Percentiles rank a stretch among this genome's conserved stretches.
Conservation (phyloP, 2,113 vertebrate genomes). For the Dendropsophus ebraccatus region DNA sequence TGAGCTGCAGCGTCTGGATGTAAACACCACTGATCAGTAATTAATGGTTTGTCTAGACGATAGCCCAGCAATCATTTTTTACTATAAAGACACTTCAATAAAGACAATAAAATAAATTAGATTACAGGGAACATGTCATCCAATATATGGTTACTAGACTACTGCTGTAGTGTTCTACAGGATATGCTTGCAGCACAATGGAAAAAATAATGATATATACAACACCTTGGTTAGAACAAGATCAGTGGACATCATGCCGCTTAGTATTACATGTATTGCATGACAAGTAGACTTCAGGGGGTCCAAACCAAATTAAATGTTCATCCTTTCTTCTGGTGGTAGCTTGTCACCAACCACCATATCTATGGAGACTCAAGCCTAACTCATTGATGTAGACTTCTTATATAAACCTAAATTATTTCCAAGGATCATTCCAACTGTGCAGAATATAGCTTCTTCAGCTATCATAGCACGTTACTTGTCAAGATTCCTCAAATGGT, state of each 20-base stretch:
- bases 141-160: too few relatives aligned
- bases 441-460: constrained; percentile 40
- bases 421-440: constrained; percentile 44
- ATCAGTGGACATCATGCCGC: constrained; percentile 3
- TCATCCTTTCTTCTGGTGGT: background rate
- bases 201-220: too few relatives aligned
- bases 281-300: constrained; percentile 20
- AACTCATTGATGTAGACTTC: constrained; percentile 20
- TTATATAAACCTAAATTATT: constrained; percentile 30
- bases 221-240: background rate
- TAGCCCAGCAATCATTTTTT: too few relatives aligned
- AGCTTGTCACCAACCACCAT: background rate
- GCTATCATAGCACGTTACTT: constrained; percentile 7
- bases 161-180: too few relatives aligned
- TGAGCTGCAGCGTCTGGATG: too few relatives aligned
- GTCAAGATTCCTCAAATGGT: constrained; percentile 46
- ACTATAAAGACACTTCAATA: too few relatives aligned
- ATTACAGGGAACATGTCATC: too few relatives aligned
- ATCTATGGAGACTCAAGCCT: constrained; percentile 1
- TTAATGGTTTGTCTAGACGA: too few relatives aligned
- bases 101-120: too few relatives aligned
- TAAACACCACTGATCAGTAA: too few relatives aligned
- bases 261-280: background rate
- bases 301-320: constrained; percentile 16
- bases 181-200: too few relatives aligned